Evolutionary conservation across 2,113 vertebrate genomes (phyloP).

Genomic region (Montifringilla adamsi): DNA sequence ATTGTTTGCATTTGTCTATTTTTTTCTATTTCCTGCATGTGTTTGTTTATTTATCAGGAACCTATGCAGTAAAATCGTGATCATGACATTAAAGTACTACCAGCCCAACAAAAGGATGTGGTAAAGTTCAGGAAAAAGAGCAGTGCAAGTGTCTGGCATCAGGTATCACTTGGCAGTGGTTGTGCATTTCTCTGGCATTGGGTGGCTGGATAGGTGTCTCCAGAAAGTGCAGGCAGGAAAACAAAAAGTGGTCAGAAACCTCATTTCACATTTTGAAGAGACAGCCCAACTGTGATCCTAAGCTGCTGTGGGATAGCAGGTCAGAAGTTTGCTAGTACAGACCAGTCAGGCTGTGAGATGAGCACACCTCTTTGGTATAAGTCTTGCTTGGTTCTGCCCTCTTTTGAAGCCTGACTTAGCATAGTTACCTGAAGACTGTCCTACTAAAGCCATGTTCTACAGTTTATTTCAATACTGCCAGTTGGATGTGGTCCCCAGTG

Average conservation of each 20-base stretch:
- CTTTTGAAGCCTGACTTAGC: background rate
- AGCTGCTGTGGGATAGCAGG: background rate
- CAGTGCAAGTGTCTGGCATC: background rate
- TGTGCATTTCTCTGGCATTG: background rate
- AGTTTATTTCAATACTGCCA: background rate
- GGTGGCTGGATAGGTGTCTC: background rate
- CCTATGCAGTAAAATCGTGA: background rate
- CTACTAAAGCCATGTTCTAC: background rate
- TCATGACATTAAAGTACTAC: background rate
- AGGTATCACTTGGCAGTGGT: background rate
- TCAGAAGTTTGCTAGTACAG: background rate
- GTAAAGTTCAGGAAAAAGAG: background rate
- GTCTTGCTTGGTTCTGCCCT: background rate
- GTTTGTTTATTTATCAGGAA: background rate
- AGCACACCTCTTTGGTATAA: background rate
- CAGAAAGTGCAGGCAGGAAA: background rate
- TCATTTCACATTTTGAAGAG: background rate
- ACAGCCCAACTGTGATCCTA: fast-evolving
- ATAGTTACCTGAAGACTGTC: background rate
- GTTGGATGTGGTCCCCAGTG: background rate
- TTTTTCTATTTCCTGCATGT: background rate
- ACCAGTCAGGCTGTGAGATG: background rate
- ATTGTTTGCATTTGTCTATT: background rate
- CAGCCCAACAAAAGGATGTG: background rate
- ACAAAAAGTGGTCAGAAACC: background rate